phyloP scores from a whole-genome alignment of 2,888 invertebrate genomes.

The Watsonalla binaria region DNA sequence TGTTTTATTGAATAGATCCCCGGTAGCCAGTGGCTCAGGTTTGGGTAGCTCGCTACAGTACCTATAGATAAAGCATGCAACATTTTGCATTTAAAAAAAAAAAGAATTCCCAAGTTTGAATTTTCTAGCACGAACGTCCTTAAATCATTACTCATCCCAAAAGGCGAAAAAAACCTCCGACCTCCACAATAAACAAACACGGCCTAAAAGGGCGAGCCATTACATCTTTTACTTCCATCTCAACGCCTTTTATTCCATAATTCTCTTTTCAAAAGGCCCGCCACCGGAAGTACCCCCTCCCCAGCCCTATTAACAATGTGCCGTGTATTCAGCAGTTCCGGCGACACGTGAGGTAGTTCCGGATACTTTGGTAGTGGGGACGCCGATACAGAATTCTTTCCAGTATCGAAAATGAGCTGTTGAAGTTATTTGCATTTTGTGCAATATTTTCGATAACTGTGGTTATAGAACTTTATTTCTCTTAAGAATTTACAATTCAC shows the following conservation, averaged over 20 bases:
- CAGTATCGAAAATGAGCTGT: constrained; percentile 4
- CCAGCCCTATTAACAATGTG: constrained; percentile 53
- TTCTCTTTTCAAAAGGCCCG: constrained; percentile 37
- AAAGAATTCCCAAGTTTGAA: too few species aligned
- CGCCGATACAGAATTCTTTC: constrained; percentile 11
- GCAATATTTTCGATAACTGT: not conserved
- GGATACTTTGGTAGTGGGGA: constrained; percentile 32
- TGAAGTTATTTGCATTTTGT: not conserved
- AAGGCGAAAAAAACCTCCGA: not conserved
- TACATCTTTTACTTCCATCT: constrained; percentile 38
- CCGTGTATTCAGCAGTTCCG: constrained; percentile 52
- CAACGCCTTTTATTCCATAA: constrained; percentile 41
- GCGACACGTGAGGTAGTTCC: constrained; percentile 40
- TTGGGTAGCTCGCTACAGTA: too few species aligned
- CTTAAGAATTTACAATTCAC: too few species aligned
- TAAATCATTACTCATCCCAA: constrained; percentile 5
- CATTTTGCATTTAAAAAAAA: too few species aligned
- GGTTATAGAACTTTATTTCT: too few species aligned
- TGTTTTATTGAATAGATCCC: too few species aligned
- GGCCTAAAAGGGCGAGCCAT: constrained; percentile 19
- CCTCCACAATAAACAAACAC: not conserved
- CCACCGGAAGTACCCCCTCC: constrained; percentile 34
- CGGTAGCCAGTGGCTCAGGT: too few species aligned
- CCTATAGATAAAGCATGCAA: too few species aligned
- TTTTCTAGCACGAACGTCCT: constrained; percentile 9